These are phyloP conservation scores for Dasyurus viverrinus DNA, from an alignment of 2,113 vertebrate genomes.

Conservation along the genomic window DNA sequence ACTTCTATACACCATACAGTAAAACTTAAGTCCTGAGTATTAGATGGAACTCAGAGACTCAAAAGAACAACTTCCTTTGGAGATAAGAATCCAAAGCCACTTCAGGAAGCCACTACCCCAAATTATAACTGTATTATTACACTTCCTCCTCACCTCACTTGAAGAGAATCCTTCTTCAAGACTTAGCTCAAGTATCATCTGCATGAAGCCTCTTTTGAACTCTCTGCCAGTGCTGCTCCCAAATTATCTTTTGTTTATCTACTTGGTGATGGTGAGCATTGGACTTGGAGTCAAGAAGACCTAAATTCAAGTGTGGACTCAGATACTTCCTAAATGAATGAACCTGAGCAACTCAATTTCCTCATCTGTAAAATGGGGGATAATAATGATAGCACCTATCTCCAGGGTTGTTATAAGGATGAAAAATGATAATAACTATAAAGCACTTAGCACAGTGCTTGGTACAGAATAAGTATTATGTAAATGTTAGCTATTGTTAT, in stretches of 20 bases:
- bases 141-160: neutral
- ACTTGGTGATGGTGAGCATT: neutral
- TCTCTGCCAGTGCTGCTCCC: neutral
- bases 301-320: neutral
- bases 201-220: neutral
- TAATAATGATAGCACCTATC: neutral
- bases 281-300: neutral
- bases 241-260: neutral
- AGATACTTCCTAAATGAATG: neutral
- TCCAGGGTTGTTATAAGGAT: neutral
- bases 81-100: slow-evolving; percentile 28
- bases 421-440: neutral
- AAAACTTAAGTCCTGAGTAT: neutral
- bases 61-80: slow-evolving; percentile 14
- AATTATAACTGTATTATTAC: neutral
- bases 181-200: neutral
- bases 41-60: slow-evolving; percentile 14
- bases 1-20: slow-evolving; percentile 7
- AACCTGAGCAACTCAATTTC: neutral
- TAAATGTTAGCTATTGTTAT: neutral
- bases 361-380: neutral
- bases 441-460: neutral
- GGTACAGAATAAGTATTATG: neutral
- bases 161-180: neutral
- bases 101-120: neutral